phyloP scores from a whole-genome alignment of 1,140 invertebrate genomes.

The Ladona fulva region DNA sequence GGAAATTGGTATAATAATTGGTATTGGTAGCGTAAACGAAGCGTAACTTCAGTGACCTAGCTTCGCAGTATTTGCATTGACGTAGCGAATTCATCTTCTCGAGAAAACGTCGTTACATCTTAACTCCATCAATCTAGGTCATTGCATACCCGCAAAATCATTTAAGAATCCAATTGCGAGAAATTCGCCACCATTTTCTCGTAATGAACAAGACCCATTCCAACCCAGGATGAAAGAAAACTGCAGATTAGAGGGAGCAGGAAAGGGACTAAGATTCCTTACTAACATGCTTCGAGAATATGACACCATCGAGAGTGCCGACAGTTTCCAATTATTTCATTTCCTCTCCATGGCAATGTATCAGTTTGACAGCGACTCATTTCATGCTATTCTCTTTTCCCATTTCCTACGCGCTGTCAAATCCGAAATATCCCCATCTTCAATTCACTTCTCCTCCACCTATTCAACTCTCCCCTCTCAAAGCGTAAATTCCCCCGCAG shows the following conservation, averaged over 20 bases:
- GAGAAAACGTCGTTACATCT: no score
- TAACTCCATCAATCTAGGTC: no score
- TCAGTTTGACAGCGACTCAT: constrained; percentile 4
- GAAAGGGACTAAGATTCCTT: neutral
- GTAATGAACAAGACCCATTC: no score
- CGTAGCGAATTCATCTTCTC: no score
- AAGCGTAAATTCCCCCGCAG: neutral
- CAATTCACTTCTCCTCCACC: neutral
- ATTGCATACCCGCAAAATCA: no score
- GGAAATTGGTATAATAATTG: no score
- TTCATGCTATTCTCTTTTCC: neutral
- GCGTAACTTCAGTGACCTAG: no score
- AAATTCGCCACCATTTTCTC: no score
- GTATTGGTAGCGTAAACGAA: no score
- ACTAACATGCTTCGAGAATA: neutral
- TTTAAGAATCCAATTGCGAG: no score
- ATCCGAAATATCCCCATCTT: neutral
- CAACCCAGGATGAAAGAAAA: no score
- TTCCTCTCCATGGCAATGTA: neutral
- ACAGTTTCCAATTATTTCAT: constrained; percentile 3
- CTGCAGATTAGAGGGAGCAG: neutral
- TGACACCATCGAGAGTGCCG: neutral
- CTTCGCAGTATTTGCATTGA: no score
- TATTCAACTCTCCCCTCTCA: neutral
- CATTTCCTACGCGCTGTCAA: neutral